Base-by-base conservation (phyloP, 2,113 vertebrate genomes). In the Ailuropoda melanoleuca region DNA sequence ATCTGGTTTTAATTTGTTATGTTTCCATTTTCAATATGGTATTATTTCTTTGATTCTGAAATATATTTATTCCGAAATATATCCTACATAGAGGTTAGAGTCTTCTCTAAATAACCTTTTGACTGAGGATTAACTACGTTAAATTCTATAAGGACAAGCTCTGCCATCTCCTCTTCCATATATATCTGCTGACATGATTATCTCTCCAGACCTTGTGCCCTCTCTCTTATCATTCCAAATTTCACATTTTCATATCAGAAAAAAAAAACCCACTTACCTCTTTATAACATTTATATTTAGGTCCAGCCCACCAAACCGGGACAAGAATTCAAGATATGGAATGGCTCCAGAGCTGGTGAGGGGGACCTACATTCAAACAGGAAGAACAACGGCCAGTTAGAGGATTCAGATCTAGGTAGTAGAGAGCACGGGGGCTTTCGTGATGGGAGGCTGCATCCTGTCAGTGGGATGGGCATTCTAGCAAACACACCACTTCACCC, bases 301-400 rank as follows among this genome's bases (percentile, higher is more conserved):
- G 43, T 96, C 53, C 70, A 46, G 29, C 78, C 96, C 34, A 2
- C 97, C 81, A 55, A 98, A 97, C 58, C 81, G 97, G 62, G 94
- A 91, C 58, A 98, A 87, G 93, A 98, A 98, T 2, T 96, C 97
- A 39, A 97, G 80, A 92, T 93, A 97, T 0, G 85, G 95, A 4
- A 98, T 50, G 1, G 84, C 31, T 21, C 95, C 90, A 37, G 95
- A 88, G 83, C 66, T 70, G 88, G 21, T 98, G 77, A 97, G 96
- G 43, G 95, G 97, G 58, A 96, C 81, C 96, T 98, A 7, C 18
- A 11, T 92, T 89, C 97, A 77, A 93, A 46, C 37, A 74, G 6
- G 64, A 55, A 82, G 53, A 84, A 8, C 0, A 23, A 37, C 24
- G 55, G 12, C 0, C n/a, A 0, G 19, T 97, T 8, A 77, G 92